These are phyloP conservation scores for Opisthograptis luteolata DNA, from an alignment of 2,888 invertebrate genomes.

Conservation along the genomic window DNA sequence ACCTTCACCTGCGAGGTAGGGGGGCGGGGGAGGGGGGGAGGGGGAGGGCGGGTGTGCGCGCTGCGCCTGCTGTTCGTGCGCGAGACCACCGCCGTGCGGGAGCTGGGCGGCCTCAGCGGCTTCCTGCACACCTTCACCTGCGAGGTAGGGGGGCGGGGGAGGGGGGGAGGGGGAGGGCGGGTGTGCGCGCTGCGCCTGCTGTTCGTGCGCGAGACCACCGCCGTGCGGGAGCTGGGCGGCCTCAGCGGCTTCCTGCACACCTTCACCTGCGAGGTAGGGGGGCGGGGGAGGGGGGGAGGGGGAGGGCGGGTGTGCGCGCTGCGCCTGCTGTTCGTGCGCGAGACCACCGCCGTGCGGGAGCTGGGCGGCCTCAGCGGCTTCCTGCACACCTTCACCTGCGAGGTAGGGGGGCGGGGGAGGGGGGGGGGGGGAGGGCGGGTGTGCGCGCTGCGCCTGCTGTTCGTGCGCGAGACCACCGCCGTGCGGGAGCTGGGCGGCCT, in stretches of 20 bases:
- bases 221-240: conserved; percentile 94
- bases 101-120: conserved; percentile 95
- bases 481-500: conserved; percentile 95
- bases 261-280: conserved; percentile 92
- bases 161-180: conserved; percentile 95
- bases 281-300: conserved; percentile 95
- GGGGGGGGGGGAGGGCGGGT: conserved; percentile 95
- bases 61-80: conserved; percentile 97
- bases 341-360: conserved; percentile 96
- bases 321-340: conserved; percentile 97
- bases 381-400: conserved; percentile 96
- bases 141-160: conserved; percentile 91
- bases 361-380: conserved; percentile 96
- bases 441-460: conserved; percentile 96
- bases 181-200: conserved; percentile 97
- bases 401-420: conserved; percentile 92
- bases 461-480: conserved; percentile 97
- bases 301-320: conserved; percentile 95
- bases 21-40: conserved; percentile 92
- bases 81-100: conserved; percentile 96
- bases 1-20: conserved; percentile 94
- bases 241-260: conserved; percentile 97
- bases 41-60: conserved; percentile 96
- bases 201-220: conserved; percentile 97
- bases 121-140: conserved; percentile 97